phyloP scores from a whole-genome alignment of 2,113 vertebrate genomes.

The Mobula hypostoma region DNA sequence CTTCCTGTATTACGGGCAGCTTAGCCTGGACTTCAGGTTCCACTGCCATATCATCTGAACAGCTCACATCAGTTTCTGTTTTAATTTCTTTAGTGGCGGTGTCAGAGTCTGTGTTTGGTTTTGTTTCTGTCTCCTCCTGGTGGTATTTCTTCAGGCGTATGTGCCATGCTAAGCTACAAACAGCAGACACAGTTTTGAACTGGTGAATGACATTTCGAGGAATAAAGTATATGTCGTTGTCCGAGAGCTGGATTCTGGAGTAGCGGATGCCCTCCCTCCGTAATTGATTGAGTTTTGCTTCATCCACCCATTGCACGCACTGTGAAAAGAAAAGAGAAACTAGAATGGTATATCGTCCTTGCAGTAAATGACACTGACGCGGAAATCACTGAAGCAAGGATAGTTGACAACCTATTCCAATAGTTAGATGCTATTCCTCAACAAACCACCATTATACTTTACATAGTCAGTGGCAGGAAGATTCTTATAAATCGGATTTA shows the following conservation, averaged over 20 bases:
- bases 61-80: conserved; percentile 54
- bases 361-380: not conserved
- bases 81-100: conserved; percentile 54
- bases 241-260: conserved; percentile 80
- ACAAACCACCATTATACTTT: too few relatives aligned
- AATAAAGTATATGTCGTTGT: conserved; percentile 98
- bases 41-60: conserved; percentile 54
- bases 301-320: conserved; percentile 98
- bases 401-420: too few relatives aligned
- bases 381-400: not conserved
- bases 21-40: conserved; percentile 56
- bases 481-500: too few relatives aligned
- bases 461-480: too few relatives aligned
- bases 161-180: conserved; percentile 97
- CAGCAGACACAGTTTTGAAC: conserved; percentile 96
- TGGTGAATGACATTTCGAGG: conserved; percentile 97
- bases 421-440: not conserved
- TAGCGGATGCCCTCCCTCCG: conserved; percentile 92
- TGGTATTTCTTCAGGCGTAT: conserved; percentile 89
- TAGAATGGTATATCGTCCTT: not conserved
- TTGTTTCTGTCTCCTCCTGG: conserved; percentile 50
- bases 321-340: conserved; percentile 48
- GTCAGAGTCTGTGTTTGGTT: conserved; percentile 52
- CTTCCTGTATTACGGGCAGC: conserved; percentile 61
- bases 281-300: conserved; percentile 97